These are phyloP conservation scores for Proales similis DNA, from an alignment of 1,140 invertebrate species.

Conservation along the genomic window DNA sequence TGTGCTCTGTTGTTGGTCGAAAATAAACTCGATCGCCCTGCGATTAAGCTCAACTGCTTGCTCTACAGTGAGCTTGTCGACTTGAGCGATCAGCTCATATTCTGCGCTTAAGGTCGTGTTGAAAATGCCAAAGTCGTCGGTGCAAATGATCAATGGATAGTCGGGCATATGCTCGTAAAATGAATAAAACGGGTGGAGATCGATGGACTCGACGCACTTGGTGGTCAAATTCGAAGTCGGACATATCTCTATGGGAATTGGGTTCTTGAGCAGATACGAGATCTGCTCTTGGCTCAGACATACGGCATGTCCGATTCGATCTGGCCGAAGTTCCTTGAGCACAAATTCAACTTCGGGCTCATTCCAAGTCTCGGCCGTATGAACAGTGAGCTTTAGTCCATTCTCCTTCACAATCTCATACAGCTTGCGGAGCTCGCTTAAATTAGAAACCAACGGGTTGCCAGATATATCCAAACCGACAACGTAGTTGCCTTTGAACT, in stretches of 20 bases:
- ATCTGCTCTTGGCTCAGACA: constrained; percentile 5
- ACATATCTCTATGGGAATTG: constrained; percentile 32
- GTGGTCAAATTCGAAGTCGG: constrained; percentile 36
- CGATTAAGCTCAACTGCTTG: constrained; percentile 12
- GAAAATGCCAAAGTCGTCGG: constrained; percentile 33
- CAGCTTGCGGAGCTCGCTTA: neutral
- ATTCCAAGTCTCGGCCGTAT: constrained; percentile 14
- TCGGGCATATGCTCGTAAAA: constrained; percentile 1
- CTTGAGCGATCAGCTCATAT: constrained; percentile 1
- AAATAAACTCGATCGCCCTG: constrained; percentile 11
- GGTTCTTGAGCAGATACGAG: constrained; percentile 11
- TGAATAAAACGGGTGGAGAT: constrained; percentile 22
- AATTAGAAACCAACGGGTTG: constrained; percentile 7
- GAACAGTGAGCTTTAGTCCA: constrained; percentile 11
- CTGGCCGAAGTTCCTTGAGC: constrained; percentile 15
- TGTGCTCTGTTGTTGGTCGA: neutral
- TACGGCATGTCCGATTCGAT: constrained; percentile 23
- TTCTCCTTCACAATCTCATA: neutral
- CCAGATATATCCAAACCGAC: constrained; percentile 32
- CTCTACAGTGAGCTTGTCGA: neutral
- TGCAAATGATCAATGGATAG: constrained; percentile 30
- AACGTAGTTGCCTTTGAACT: neutral
- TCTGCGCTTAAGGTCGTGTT: constrained; percentile 19
- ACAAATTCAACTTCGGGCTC: constrained; percentile 12
- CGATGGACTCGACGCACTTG: constrained; percentile 1